A percentile compares a stretch with the other conserved stretches of the same genome.
These are phyloP conservation scores for Dipodomys merriami DNA, from an alignment of 2,113 vertebrate species.

Conservation along the genomic window DNA sequence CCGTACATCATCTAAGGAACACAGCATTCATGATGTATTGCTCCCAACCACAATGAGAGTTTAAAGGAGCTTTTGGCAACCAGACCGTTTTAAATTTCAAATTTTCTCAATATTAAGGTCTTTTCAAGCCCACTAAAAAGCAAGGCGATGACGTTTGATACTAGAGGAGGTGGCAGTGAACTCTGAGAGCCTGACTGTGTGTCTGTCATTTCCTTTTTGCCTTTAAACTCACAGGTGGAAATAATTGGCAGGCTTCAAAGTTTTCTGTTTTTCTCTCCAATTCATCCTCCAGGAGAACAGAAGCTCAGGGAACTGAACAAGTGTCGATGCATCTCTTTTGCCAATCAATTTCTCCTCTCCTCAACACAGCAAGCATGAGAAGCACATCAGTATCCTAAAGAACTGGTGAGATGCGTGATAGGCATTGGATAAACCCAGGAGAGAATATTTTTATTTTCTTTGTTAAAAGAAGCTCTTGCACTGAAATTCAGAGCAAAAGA, in stretches of 20 bases:
- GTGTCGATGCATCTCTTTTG: not conserved
- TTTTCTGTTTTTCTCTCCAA: not conserved
- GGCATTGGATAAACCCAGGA: not conserved
- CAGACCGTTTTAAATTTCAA: slow-evolving; percentile 73
- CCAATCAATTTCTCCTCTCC: not conserved
- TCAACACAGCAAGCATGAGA: accelerated
- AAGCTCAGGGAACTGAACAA: not conserved
- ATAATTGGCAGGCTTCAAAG: not conserved
- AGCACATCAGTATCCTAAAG: not conserved
- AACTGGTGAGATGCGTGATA: not conserved
- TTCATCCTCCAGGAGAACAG: not conserved
- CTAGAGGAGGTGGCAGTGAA: slow-evolving; percentile 15
- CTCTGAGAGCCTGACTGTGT: not conserved
- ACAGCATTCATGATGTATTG: slow-evolving; percentile 79
- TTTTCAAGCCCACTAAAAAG: slow-evolving; percentile 74
- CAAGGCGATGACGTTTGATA: slow-evolving; percentile 58
- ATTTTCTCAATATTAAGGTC: slow-evolving; percentile 75
- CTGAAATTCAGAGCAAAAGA: slow-evolving; percentile 40
- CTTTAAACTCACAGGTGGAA: slow-evolving; percentile 49
- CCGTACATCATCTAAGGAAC: slow-evolving; percentile 83
- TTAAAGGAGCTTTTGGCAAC: slow-evolving; percentile 80
- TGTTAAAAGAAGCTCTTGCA: not conserved
- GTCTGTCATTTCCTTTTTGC: not conserved
- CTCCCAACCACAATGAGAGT: slow-evolving; percentile 80
- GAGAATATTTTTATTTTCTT: slow-evolving; percentile 16